Evolutionary conservation across 1,140 invertebrate species (phyloP), one percentile per base, ranked within the genome.

Genomic region (Melitaea cinxia): DNA sequence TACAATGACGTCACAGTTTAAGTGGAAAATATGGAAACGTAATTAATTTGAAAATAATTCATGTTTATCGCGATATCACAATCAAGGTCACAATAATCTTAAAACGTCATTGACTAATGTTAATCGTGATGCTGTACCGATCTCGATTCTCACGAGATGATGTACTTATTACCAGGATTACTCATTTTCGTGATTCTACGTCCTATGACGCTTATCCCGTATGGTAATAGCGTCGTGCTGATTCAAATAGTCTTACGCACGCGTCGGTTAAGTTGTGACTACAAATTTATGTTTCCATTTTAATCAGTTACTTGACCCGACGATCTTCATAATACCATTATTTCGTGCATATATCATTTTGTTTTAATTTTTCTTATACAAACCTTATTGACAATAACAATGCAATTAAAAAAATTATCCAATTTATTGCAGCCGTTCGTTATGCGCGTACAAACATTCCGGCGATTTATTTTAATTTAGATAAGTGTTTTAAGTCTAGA

Each of bases 191-290:
- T 75, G 72, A 77, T 77, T 68, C 65, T 65, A 60, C 61, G 61
- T 57, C 30, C 19, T 61, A 71, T 71, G 71, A 72, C 71, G 73
- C 68, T 30, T 45, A 68, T 61, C 70, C 60, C 68, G 63, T 69
- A 72, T 73, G 73, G 65, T 76, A 79, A 78, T 78, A 37, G 60
- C 47, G 64, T 78, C 77, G 77, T 78, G 65, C 28, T 42, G 68
- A 72, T 33, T 68, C 64, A 67, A 68, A 77, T 79, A 75, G 68
- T 65, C 73, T 79, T 75, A 75, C 72, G 64, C 69, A 75, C 75
- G 73, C 69, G 58, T 37, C 54, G 67, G 68, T 77, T 71, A 68
- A 62, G 19, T 64, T 79, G 74, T 79, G 77, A 79, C 77, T 79
- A 79, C 77, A 77, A 72, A 23, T 55, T 9, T 33, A 30, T 53